A percentile compares a stretch with the other conserved stretches of the same genome.
These are phyloP conservation scores for Cavia aperea DNA, from an alignment of 2,113 vertebrate species.

Conservation along the genomic window DNA sequence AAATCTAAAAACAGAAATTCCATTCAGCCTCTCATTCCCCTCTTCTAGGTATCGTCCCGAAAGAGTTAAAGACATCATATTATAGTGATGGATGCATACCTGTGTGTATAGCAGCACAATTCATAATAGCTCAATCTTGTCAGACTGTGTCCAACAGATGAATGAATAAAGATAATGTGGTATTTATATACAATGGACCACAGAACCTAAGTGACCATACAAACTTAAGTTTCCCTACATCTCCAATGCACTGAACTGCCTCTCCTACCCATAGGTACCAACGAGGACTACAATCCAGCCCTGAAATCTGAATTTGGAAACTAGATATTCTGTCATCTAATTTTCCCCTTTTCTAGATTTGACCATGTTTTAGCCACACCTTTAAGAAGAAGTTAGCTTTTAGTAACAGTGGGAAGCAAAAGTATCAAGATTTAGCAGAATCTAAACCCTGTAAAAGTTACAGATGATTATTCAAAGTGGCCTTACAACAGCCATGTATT, in stretches of 20 bases:
- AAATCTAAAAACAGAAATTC: background rate
- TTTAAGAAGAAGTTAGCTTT: background rate
- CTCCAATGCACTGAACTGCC: background rate
- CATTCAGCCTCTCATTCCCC: background rate
- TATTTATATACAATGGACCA: background rate
- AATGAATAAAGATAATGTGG: background rate
- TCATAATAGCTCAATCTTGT: background rate
- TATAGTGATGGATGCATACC: background rate
- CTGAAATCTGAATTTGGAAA: conserved; percentile 38
- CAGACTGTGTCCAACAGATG: background rate
- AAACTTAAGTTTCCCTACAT: conserved; percentile 4
- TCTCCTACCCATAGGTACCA: background rate
- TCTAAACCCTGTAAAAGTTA: conserved; percentile 18
- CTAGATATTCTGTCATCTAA: background rate
- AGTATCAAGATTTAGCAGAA: conserved; percentile 11
- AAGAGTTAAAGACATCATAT: background rate
- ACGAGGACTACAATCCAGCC: background rate
- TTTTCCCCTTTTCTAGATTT: conserved; percentile 28
- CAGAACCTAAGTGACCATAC: background rate
- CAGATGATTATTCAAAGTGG: background rate
- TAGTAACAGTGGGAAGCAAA: background rate
- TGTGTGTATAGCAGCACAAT: background rate
- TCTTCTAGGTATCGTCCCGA: background rate
- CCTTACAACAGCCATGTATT: background rate
- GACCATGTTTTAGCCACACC: background rate